Evolutionary conservation across 1,140 invertebrate genomes (phyloP), one percentile per base, ranked within the genome.

Genomic region (Ladona fulva): DNA sequence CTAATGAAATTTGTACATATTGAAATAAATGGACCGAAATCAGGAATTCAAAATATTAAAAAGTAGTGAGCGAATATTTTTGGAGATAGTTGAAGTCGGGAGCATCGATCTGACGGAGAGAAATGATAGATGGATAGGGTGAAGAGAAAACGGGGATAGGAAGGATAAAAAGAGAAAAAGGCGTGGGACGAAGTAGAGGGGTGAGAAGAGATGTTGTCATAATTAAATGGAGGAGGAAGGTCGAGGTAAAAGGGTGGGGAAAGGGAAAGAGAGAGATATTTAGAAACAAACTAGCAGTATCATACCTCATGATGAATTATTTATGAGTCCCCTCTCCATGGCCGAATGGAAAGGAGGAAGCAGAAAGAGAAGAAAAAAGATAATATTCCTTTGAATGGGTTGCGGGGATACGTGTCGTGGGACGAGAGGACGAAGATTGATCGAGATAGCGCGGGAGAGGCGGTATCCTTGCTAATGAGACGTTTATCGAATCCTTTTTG

Each of bases 221-320:
- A 66, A 66, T 22, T 6, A 66, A 66, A 66, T 66, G 52, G 52
- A 66, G 14, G 52, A 12, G 3, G 3, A 12, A 66, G 52, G 3
- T 19, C 5, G 52, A 66, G 52, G 52, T 10, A 19, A 19, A 19
- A 52, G 44, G 44, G 44, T 10, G 44, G 44, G 19, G 44, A 52
- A 19, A 52, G 44, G 44, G 19, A 19, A 52, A 11, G 52, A 22
- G 52, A 66, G 52, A 22, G 52, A 66, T 66, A 66, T 66, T 66
- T 66, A 66, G 52, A 66, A 66, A 66, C 52, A 66, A 66, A 66
- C 52, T 66, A 66, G 52, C 52, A 66, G 52, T 16, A 66, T 66
- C 52, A 66, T 66, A 66, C n/a, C 52, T 22, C 52, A 66, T 3
- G 52, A 66, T 66, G 52, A 66, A 66, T 66, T 66, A 66, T 66